phyloP scores from a whole-genome alignment of 2,113 vertebrate species.

The Tachycineta bicolor region DNA sequence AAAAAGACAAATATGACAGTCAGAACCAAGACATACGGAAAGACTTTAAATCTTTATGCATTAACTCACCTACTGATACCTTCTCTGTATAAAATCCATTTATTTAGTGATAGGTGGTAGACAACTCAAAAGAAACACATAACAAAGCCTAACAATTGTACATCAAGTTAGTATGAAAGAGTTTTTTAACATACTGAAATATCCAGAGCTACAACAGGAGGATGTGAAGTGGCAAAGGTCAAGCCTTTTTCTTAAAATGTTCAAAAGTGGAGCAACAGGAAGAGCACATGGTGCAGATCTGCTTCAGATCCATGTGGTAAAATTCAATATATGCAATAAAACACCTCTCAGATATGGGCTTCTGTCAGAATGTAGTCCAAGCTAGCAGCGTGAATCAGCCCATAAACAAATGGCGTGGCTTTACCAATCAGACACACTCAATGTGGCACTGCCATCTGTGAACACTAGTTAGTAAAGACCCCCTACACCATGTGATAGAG shows the following conservation, averaged over 20 bases:
- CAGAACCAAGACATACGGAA: neutral
- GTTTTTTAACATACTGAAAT: neutral
- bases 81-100: neutral
- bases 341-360: neutral
- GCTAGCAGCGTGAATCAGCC: neutral
- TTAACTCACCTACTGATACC: neutral
- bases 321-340: neutral
- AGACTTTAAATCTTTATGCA: neutral
- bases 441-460: rapidly evolving
- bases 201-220: neutral
- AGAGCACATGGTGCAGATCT: neutral
- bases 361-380: neutral
- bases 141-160: neutral
- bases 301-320: neutral
- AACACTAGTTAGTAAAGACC: neutral
- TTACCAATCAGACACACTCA: neutral
- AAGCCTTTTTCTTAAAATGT: neutral
- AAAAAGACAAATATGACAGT: neutral
- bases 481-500: rapidly evolving
- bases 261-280: neutral
- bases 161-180: neutral
- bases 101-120: neutral
- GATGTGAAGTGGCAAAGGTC: neutral
- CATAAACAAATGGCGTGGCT: neutral
- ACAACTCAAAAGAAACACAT: neutral